Conservation (phyloP, 2,113 vertebrate genomes). For the Nesoenas mayeri region DNA sequence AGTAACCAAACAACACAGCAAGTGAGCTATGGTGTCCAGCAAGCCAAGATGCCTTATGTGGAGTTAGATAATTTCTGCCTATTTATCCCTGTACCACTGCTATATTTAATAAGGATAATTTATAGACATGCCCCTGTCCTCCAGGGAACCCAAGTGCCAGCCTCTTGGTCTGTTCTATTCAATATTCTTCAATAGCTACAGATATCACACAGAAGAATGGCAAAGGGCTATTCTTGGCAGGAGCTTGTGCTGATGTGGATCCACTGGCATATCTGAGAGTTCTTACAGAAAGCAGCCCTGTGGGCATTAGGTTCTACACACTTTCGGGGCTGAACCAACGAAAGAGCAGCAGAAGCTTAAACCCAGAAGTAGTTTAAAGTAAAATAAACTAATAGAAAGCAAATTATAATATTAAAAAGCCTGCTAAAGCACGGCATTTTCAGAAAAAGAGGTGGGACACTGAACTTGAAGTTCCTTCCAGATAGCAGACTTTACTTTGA, state of each 20-base stretch:
- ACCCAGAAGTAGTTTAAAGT: background rate
- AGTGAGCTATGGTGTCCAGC: background rate
- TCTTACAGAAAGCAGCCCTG: background rate
- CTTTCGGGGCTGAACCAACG: background rate
- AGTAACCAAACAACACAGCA: background rate
- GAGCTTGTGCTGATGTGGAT: background rate
- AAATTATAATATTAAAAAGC: background rate
- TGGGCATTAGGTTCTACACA: background rate
- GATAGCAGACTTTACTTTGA: background rate
- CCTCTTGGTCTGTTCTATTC: background rate
- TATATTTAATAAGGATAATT: background rate
- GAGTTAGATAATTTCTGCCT: background rate
- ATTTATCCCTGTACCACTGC: background rate
- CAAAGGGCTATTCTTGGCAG: background rate
- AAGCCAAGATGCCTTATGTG: background rate
- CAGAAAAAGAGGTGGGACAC: background rate
- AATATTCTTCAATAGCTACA: background rate
- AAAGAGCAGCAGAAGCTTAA: background rate
- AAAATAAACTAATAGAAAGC: background rate
- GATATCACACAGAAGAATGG: background rate
- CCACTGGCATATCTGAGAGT: accelerated
- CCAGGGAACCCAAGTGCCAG: background rate
- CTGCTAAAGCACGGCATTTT: background rate
- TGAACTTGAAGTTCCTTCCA: background rate
- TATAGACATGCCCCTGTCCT: background rate